Base-by-base conservation (phyloP, 1,140 invertebrate species). In the Zaprionus davidi region DNA sequence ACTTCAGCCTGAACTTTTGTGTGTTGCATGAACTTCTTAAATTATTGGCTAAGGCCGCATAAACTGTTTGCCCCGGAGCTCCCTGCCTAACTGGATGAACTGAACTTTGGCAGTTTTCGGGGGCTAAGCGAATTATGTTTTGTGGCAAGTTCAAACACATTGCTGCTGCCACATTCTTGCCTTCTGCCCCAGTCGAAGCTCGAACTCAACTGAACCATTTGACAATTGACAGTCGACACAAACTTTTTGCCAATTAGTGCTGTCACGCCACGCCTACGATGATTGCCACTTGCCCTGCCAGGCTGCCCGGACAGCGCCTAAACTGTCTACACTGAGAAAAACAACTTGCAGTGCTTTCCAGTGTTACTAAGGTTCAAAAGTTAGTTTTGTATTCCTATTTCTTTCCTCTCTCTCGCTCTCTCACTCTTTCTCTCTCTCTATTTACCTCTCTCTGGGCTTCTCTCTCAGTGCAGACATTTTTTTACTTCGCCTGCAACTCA, bases 11-110 rank as follows among this genome's bases (percentile, higher is more conserved):
- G 84, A 90, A 88, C 85, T 88, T 90, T 65, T 36, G 63, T 82
- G 83, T 79, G 85, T 88, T 79, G 85, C 86, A 79, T 88, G 85
- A 85, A 90, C 76, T 90, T 85, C 85, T 90, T 90, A 85, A 88
- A 88, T 88, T 88, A 88, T 88, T 90, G 78, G 84, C 81, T 76
- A 71, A 56, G 58, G 58, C 64, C 67, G 26, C 51, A 87, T 82
- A 87, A 78, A 78, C 79, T 87, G 83, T 73, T 68, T 65, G 60
- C 55, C 63, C 38, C 59, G 36, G 24, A 49, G 20, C 71, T 51
- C 5, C 15, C 41, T 34, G 15, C 3, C 51, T 51, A 38, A 38
- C 24, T 46, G n/a, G 15, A 53, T 46, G 12, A 36, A 59, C 58
- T 65, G 60, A 70, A 70, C 76, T 78, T 71, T 34, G 56, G 49